Conservation (phyloP, 92 coral and sea anemone species). For the Ricordea florida region DNA sequence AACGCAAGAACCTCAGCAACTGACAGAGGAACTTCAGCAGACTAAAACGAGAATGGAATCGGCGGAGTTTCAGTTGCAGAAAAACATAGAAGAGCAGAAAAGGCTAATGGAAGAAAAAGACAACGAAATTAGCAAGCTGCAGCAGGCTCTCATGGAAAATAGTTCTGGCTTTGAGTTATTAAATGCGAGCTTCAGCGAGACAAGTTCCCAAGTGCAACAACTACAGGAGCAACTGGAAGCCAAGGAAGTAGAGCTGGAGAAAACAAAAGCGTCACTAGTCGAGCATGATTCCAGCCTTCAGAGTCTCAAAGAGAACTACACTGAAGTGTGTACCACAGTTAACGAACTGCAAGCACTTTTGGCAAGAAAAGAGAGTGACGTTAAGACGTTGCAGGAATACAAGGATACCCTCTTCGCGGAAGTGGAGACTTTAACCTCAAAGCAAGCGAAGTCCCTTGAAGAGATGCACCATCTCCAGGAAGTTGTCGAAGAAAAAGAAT, state of each 20-base stretch:
- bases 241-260: conserved; percentile 41
- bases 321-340: conserved; percentile 27
- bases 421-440: conserved; percentile 10
- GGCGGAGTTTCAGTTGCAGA: conserved; percentile 19
- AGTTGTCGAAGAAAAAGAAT: conserved; percentile 57
- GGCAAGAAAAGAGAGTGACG: conserved; percentile 29
- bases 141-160: conserved; percentile 21
- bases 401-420: background rate
- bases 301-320: conserved; percentile 20
- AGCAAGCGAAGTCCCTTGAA: background rate
- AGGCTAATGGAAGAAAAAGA: conserved; percentile 13
- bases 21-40: conserved; percentile 8
- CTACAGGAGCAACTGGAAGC: conserved; percentile 51
- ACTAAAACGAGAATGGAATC: background rate
- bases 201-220: conserved; percentile 39
- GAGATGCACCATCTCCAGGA: conserved; percentile 53
- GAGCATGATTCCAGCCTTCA: conserved; percentile 11
- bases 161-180: conserved; percentile 39
- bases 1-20: conserved; percentile 5
- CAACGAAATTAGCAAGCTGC: conserved; percentile 24
- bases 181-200: conserved; percentile 28
- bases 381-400: background rate
- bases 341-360: conserved; percentile 13
- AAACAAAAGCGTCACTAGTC: conserved; percentile 1
- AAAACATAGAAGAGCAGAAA: background rate